Evolutionary conservation across 2,797 vertebrate genomes (phyloP), one percentile per base, ranked within the genome.

Genomic region (Enoplosus armatus): DNA sequence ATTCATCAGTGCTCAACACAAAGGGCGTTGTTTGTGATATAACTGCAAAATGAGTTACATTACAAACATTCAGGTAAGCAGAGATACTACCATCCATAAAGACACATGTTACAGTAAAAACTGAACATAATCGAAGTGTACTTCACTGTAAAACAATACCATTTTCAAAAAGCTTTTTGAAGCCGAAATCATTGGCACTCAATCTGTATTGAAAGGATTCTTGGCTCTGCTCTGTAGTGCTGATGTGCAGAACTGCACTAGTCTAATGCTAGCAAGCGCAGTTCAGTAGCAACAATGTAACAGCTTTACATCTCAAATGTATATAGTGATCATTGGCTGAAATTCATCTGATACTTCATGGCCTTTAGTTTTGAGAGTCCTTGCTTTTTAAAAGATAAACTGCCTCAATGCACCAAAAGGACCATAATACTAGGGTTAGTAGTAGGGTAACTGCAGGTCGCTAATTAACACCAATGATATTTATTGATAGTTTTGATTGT

Each of bases 51-150:
- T 58, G 63, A 87, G 86, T 89, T 89, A 80, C 87, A 80, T 84
- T 69, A 79, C 82, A 84, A 88, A 92, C 87, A 77, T 64, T 78
- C 70, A 84, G 85, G 82, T 83, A 86, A 80, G 87, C 85, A 87
- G 81, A 87, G 70, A 90, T 70, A 79, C 86, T 82, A 89, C 86
- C 86, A 81, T 93, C 75, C 8, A 86, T 95, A 90, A 91, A 93
- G 91, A 93, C 79, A 83, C 61, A 89, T 82, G 80, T 87, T 89
- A 94, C 91, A 91, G 92, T 84, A 87, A 83, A 65, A 82, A 91
- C 80, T 84, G 75, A 85, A 93, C 77, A 84, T 82, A 82, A 90
- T 75, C 43, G 2, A 90, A 78, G 83, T 74, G 82, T 85, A 93
- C 84, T 83, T 92, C 68, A 83, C 74, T 85, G 84, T 86, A 83